Evolutionary conservation across 2,797 vertebrate genomes (phyloP), one percentile per base, ranked within the genome.

Genomic region (Xiphophorus birchmanni): DNA sequence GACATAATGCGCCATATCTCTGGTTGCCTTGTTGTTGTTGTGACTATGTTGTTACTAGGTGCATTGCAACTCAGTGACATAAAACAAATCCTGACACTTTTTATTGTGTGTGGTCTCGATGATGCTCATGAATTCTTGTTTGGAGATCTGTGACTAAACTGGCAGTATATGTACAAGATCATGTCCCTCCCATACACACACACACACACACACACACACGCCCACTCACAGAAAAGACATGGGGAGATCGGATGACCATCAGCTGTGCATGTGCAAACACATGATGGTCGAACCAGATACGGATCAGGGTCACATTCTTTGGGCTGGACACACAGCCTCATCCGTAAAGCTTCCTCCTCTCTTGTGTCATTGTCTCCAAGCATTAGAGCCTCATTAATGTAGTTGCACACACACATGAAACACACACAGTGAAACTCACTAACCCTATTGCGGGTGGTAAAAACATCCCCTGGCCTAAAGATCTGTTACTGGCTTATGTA

Each of bases 401-500:
- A 58, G 75, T 77, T 69, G 42, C 54, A 81, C 58, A 63, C 45
- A 37, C 29, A 73, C 21, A 44, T 32, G 32, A 44, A 21, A 69
- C 67, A 44, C 21, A 42, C 69, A 71, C 75, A 48, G 37, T 4
- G 2, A 80, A 86, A 83, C 78, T 79, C 81, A 58, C 76, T 79
- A 79, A 86, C 79, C 83, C 80, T 79, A 47, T 78, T 69, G 54
- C 88, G 88, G 81, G 80, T 76, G n/a, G 80, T 85, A 79, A 89
- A 92, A 90, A 86, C 88, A 88, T 85, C 87, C 88, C 82, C 80
- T 50, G 52, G 86, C 80, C 87, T 83, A 86, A 40, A 89, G 89
- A 90, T 93, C 88, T 88, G 83, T 93, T 92, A 89, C 91, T 83
- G 73, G 76, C 87, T 94, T 94, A 94, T 87, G 89, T 90, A 94